These are phyloP conservation scores for Acestrorhynchus altus DNA, from an alignment of 2,797 vertebrate species.

Conservation along the genomic window DNA sequence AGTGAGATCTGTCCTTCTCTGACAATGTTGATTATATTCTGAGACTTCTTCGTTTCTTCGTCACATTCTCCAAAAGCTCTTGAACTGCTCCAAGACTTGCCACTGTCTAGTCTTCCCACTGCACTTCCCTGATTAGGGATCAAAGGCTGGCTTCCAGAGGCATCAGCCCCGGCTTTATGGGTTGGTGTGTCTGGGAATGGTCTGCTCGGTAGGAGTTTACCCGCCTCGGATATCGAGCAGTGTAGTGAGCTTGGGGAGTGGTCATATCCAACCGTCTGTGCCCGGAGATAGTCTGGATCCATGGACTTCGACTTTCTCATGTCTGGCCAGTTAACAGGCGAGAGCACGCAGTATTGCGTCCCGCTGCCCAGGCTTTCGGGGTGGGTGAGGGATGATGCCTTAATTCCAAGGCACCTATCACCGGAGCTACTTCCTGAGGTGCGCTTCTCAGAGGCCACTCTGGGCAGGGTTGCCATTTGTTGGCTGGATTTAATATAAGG, in stretches of 20 bases:
- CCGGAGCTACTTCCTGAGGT: conserved; percentile 74
- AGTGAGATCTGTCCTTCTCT: conserved; percentile 94
- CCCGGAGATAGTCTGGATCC: conserved; percentile 83
- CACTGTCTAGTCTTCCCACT: conserved; percentile 74
- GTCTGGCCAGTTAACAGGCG: conserved; percentile 90
- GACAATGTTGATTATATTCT: conserved; percentile 95
- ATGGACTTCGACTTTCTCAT: conserved; percentile 85
- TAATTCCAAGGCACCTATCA: conserved; percentile 78
- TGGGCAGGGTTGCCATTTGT: conserved; percentile 87
- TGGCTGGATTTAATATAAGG: conserved; percentile 96
- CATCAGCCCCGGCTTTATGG: conserved; percentile 74
- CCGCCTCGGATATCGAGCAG: conserved; percentile 80
- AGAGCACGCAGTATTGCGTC: conserved; percentile 87
- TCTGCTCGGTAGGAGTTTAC: conserved; percentile 83
- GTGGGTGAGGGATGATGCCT: conserved; percentile 74
- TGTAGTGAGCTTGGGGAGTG: conserved; percentile 72
- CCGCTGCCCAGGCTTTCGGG: conserved; percentile 74
- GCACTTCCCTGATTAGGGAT: conserved; percentile 76
- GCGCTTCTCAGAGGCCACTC: conserved; percentile 84
- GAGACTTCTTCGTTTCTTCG: conserved; percentile 89
- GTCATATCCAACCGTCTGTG: conserved; percentile 74
- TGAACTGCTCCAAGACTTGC: conserved; percentile 72
- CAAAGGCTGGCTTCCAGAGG: conserved; percentile 76
- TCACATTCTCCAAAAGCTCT: conserved; percentile 72
- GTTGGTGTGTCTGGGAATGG: conserved; percentile 81